Conservation (phyloP, 2,888 invertebrate genomes). For the Spisula solida region DNA sequence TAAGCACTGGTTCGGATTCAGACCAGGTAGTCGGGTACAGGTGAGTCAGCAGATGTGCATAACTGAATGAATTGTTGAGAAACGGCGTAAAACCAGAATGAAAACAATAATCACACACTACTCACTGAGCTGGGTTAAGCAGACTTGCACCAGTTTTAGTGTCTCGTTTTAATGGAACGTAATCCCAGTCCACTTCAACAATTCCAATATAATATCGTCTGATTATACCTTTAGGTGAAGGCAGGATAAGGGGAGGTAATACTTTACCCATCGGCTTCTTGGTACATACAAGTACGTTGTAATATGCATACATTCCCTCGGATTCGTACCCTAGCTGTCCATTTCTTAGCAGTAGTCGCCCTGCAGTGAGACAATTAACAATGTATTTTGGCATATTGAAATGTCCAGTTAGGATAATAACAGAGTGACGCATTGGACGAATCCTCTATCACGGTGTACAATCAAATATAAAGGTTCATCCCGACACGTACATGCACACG, state of each 20-base stretch:
- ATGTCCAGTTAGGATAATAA: too few species aligned
- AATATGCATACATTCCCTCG: slow-evolving; percentile 73
- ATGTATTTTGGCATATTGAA: too few species aligned
- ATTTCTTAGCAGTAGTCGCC: slow-evolving; percentile 43
- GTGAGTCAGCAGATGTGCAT: too few species aligned
- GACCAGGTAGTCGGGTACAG: too few species aligned
- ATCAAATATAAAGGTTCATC: too few species aligned
- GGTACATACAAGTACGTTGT: slow-evolving; percentile 57
- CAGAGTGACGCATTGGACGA: too few species aligned
- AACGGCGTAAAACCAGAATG: background rate
- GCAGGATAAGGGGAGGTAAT: background rate
- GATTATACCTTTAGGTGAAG: slow-evolving; percentile 15
- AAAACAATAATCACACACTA: background rate
- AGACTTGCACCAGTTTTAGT: slow-evolving; percentile 58
- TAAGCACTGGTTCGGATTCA: too few species aligned
- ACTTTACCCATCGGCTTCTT: background rate
- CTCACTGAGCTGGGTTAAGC: slow-evolving; percentile 57
- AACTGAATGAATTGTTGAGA: too few species aligned
- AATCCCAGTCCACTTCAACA: slow-evolving; percentile 73
- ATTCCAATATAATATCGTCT: slow-evolving; percentile 71
- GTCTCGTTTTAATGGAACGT: slow-evolving; percentile 66
- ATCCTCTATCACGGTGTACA: too few species aligned
- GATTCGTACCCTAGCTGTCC: slow-evolving; percentile 62
- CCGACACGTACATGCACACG: too few species aligned
- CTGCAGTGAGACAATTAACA: background rate